A percentile compares a stretch with the other conserved stretches of the same genome.
phyloP scores from a whole-genome alignment of 2,797 vertebrate genomes.

The Hozukius guyotensis region DNA sequence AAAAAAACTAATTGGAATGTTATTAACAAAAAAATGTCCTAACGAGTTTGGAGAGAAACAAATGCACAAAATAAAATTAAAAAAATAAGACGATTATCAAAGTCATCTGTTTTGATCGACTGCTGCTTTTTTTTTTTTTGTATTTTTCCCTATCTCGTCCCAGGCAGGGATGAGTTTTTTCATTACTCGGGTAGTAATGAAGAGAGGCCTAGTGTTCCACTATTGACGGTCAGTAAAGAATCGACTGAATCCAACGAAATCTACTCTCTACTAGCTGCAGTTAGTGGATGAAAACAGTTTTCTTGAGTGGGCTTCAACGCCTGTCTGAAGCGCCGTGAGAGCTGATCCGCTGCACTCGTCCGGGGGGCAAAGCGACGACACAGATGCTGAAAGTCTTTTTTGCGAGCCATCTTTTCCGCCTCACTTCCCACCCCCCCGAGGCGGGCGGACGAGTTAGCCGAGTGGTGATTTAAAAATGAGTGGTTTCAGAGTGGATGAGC shows the following conservation, averaged over 20 bases:
- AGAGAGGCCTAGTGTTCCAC: constrained; percentile 12
- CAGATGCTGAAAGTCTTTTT: constrained; percentile 32
- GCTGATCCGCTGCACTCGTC: not conserved
- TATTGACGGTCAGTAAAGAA: constrained; percentile 6
- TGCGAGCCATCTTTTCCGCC: not conserved
- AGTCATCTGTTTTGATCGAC: constrained; percentile 28
- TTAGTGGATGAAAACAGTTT: constrained; percentile 36
- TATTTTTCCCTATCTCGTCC: constrained; percentile 11
- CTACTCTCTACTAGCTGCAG: constrained; percentile 53
- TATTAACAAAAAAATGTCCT: constrained; percentile 71
- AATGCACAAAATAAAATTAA: constrained; percentile 59
- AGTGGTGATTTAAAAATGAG: constrained; percentile 56
- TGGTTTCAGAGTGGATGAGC: constrained; percentile 59
- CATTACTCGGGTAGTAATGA: constrained; percentile 36
- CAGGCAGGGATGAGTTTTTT: constrained; percentile 26
- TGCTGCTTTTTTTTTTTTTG: not conserved
- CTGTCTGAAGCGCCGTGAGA: constrained; percentile 1
- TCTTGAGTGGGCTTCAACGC: constrained; percentile 4
- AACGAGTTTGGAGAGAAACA: constrained; percentile 67
- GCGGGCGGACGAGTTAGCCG: constrained; percentile 1
- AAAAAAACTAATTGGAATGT: constrained; percentile 78
- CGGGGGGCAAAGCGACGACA: not conserved
- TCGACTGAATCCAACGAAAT: constrained; percentile 14
- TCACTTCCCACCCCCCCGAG: not conserved
- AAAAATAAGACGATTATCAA: constrained; percentile 59